These are phyloP conservation scores for Brachionus plicatilis DNA, from an alignment of 1,140 invertebrate genomes.

Conservation along the genomic window DNA sequence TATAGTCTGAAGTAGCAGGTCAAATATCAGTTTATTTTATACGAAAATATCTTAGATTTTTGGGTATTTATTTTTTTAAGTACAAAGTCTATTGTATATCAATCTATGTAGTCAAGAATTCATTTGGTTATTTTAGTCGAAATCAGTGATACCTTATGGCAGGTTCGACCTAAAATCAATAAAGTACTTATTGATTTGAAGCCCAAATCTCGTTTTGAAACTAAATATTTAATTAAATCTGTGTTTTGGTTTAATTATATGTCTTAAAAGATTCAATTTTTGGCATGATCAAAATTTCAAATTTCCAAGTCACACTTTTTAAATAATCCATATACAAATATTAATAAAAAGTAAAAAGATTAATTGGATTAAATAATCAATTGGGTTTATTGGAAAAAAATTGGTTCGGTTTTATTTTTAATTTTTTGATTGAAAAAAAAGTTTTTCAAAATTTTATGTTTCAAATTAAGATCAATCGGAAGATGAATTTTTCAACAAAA, in stretches of 20 bases:
- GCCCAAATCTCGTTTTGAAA: neutral
- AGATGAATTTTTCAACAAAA: neutral
- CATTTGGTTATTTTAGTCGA: neutral
- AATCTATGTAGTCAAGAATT: neutral
- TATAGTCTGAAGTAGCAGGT: neutral
- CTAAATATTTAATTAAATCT: neutral
- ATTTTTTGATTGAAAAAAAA: no score
- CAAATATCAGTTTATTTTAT: constrained; percentile 1
- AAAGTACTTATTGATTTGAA: neutral
- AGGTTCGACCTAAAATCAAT: neutral
- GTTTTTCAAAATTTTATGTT: neutral
- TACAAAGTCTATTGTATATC: neutral
- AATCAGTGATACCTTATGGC: neutral
- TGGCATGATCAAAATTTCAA: neutral
- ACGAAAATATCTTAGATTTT: neutral
- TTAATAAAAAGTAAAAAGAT: neutral
- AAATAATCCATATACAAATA: neutral
- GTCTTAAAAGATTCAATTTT: neutral
- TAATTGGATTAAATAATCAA: neutral
- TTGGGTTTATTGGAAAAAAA: no score
- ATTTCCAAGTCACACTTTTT: neutral
- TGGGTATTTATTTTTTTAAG: neutral
- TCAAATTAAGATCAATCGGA: neutral
- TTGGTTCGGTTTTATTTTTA: no score
- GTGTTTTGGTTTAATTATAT: neutral